Percentiles rank a stretch among this genome's conserved stretches.
Conservation (phyloP, 1,140 invertebrate species). For the Vanessa tameamea region DNA sequence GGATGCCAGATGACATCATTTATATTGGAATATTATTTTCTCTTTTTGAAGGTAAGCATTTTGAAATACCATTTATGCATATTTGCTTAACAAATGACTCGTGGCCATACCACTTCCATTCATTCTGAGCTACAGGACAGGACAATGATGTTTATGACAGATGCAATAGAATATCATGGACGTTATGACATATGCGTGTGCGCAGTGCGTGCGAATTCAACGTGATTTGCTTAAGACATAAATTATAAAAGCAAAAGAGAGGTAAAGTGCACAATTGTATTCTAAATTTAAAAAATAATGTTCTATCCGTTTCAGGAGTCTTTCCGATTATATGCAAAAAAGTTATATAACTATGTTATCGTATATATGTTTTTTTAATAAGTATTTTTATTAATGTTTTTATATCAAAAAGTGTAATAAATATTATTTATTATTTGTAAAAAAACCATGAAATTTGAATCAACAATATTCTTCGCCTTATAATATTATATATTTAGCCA, state of each 20-base stretch:
- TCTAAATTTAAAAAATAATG: neutral
- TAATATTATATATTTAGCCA: neutral
- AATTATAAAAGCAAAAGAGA: slow-evolving; percentile 31
- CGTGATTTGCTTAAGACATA: slow-evolving; percentile 43
- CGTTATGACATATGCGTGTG: slow-evolving; percentile 47
- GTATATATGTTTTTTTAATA: no score
- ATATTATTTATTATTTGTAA: no score
- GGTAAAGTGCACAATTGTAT: slow-evolving; percentile 15
- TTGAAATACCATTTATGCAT: slow-evolving; percentile 2
- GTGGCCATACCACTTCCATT: neutral
- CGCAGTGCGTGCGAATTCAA: slow-evolving; percentile 30
- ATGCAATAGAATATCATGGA: slow-evolving; percentile 53
- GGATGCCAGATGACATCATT: neutral
- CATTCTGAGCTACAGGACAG: slow-evolving; percentile 26
- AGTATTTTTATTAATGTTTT: no score
- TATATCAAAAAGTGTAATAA: no score
- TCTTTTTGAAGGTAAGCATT: neutral
- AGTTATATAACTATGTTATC: no score
- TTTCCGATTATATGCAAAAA: no score
- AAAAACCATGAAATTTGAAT: no score
- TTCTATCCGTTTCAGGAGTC: neutral
- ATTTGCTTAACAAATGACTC: neutral
- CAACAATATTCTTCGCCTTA: no score
- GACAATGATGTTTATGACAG: slow-evolving; percentile 49
- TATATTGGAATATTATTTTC: neutral